Base-by-base conservation (phyloP, 2,797 vertebrate genomes). In the Xyrichtys novacula region DNA sequence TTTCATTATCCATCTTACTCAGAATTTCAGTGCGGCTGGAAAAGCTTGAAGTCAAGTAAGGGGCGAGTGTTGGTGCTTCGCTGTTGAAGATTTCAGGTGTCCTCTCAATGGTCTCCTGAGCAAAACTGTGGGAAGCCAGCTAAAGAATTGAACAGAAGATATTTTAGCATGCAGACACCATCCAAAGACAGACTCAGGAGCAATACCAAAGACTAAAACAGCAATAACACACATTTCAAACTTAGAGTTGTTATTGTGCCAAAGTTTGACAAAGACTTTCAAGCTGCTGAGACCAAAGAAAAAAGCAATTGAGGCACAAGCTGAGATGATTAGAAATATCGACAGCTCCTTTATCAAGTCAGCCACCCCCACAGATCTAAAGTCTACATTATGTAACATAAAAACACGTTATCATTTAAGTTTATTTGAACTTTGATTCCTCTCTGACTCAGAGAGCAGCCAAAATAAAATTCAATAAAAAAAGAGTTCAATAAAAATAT, bases 81-180 rank as follows among this genome's bases (percentile, higher is more conserved):
- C 77, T 20, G 70, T 69, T 91, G 81, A 68, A 71, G 49, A 0
- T 26, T 23, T 54, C 47, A 32, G 91, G 71, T 49, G 80, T 87
- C 65, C 78, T 94, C 62, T 95, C 91, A 15, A 71, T 15, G 2
- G 88, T 89, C 43, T 95, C 92, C 75, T 95, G 95, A 28, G 88
- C 61, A 65, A 71, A 44, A 15, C 80, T 83, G 12, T 89, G 89
- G 77, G 90, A 88, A 78, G 82, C 91, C 53, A 97, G 63, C 96
- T 98, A 86, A 64, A 61, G 83, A 48, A 71, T 36, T 26, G n/a
- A 25, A 6, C 16, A 4, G 20, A 7, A 80, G 49, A 73, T 15
- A 42, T 39, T 69, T 81, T 6, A 67, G 17, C 3, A 34, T 38
- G 23, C 32, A 56, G 66, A 62, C 8, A 65, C 54, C 50, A 71